These are phyloP conservation scores for Lepilemur ruficaudatus DNA, from an alignment of 2,797 vertebrate genomes.

Conservation along the genomic window DNA sequence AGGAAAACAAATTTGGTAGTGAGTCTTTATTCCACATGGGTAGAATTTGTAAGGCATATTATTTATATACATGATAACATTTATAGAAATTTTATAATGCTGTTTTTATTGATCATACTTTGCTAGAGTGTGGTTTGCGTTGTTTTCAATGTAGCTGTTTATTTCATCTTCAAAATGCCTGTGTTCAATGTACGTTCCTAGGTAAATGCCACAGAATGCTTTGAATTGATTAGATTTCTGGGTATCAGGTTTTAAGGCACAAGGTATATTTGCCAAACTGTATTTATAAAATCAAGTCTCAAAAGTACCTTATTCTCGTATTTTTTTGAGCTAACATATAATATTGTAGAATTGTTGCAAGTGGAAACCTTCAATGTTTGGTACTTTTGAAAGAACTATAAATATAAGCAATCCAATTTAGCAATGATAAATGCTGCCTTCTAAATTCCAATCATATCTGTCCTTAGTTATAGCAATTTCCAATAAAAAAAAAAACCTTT, in stretches of 20 bases:
- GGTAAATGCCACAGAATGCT: constrained; percentile 51
- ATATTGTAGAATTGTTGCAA: constrained; percentile 78
- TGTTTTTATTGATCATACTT: constrained; percentile 11
- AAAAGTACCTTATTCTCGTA: constrained; percentile 54
- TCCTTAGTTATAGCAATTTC: constrained; percentile 83
- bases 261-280: constrained; percentile 72
- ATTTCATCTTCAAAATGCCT: constrained; percentile 63
- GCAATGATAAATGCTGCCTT: constrained; percentile 80
- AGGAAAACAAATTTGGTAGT: constrained; percentile 57
- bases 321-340: constrained; percentile 73
- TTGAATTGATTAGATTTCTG: constrained; percentile 61
- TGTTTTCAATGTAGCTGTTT: constrained; percentile 9
- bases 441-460: constrained; percentile 82
- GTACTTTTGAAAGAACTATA: constrained; percentile 80
- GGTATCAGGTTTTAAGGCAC: constrained; percentile 34
- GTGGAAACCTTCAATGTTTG: constrained; percentile 76
- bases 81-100: constrained; percentile 76
- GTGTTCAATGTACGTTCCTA: constrained; percentile 35
- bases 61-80: constrained; percentile 65
- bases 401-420: constrained; percentile 83
- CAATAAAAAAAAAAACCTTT: constrained; percentile 69
- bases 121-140: constrained; percentile 48
- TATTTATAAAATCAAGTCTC: constrained; percentile 78
- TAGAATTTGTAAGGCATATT: constrained; percentile 61
- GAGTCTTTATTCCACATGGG: constrained; percentile 56